phyloP scores from a whole-genome alignment of 2,888 invertebrate genomes.

The Ophion costatus region DNA sequence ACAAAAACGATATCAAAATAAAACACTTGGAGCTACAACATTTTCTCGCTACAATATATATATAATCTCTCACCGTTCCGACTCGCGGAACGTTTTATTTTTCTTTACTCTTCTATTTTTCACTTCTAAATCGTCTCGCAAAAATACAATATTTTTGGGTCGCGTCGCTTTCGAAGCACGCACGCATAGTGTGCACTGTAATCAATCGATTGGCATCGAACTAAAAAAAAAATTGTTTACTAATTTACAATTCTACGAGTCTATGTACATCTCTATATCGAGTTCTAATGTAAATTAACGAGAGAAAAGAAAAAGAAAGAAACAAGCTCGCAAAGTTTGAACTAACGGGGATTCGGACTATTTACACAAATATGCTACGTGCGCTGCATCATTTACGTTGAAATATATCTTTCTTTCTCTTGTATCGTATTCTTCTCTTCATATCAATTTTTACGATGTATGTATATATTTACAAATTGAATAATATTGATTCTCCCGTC shows the following conservation, averaged over 20 bases:
- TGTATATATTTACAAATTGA: slow-evolving; percentile 42
- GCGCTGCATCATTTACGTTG: neutral
- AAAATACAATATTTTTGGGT: neutral
- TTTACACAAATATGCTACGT: slow-evolving; percentile 3
- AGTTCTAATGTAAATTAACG: neutral
- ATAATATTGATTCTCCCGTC: slow-evolving; percentile 35
- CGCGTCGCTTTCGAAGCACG: neutral
- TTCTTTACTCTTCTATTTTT: neutral
- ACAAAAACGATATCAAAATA: slow-evolving; percentile 13
- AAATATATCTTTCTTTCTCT: neutral
- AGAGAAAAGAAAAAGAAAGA: neutral
- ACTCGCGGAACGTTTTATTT: neutral
- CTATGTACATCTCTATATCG: neutral
- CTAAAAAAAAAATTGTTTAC: neutral
- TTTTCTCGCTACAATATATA: neutral
- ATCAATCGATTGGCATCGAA: neutral
- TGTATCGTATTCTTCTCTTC: no score
- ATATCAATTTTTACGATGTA: neutral
- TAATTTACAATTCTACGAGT: neutral
- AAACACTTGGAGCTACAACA: neutral
- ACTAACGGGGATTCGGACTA: slow-evolving; percentile 8
- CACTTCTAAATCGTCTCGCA: neutral
- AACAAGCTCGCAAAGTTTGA: neutral
- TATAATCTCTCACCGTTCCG: neutral
- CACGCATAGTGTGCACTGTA: neutral